A percentile compares a stretch with the other conserved stretches of the same genome.
Conservation (phyloP, 2,888 invertebrate genomes). For the Oxystoma pomonae region DNA sequence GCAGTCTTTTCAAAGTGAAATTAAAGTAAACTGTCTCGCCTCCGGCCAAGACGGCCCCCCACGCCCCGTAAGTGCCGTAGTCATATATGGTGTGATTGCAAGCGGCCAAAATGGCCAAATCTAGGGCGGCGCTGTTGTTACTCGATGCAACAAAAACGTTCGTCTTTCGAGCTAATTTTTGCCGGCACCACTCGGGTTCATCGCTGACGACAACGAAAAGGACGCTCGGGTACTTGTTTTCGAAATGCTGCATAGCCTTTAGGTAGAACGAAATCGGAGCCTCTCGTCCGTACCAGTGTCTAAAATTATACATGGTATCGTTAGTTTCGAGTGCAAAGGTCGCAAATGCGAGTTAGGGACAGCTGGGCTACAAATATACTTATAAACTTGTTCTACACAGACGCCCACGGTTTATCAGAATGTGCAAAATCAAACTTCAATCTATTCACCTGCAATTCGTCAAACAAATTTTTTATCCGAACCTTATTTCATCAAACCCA, state of each 20-base stretch:
- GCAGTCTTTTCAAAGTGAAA: no score
- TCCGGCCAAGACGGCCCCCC: conserved; percentile 51
- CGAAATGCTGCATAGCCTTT: conserved; percentile 48
- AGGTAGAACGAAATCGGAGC: conserved; percentile 45
- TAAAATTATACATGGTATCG: no score
- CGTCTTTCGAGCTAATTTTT: conserved; percentile 39
- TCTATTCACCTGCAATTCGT: no score
- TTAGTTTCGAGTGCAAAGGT: no score
- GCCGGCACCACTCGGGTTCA: conserved; percentile 49
- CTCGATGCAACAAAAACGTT: conserved; percentile 47
- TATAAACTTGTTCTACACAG: no score
- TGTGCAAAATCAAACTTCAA: no score
- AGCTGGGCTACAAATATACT: no score
- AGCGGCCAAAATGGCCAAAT: conserved; percentile 50
- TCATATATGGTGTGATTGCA: conserved; percentile 54
- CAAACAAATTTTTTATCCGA: no score
- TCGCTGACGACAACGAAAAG: conserved; percentile 50
- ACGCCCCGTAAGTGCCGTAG: conserved; percentile 52
- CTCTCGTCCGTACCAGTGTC: conserved; percentile 46
- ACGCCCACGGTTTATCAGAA: no score
- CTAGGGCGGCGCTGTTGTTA: conserved; percentile 43
- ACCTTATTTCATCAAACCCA: no score
- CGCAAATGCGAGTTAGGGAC: no score
- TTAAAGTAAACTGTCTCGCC: conserved; percentile 50
- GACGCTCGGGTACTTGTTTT: conserved; percentile 43